Base-by-base conservation (phyloP, 2,797 vertebrate genomes). In the Cossypha dichroa region DNA sequence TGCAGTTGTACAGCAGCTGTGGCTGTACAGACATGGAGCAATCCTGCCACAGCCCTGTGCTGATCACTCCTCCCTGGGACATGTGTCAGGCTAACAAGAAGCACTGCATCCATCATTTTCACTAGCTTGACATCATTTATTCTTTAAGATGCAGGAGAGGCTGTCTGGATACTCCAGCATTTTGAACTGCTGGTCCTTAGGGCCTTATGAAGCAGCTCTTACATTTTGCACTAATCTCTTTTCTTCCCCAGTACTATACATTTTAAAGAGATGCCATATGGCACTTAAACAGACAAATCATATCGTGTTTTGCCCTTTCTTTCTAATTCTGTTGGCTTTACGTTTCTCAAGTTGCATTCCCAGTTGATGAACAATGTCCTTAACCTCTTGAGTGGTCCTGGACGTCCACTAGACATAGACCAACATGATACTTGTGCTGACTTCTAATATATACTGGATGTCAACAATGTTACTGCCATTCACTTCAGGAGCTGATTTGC, bases 231-330 rank as follows among this genome's bases (percentile, higher is more conserved):
- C 88, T 77, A 94, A 95, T 93, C 90, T 92, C 75, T 74, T 93
- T 88, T 73, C 73, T 78, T 49, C 41, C 51, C 45, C 62, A 59
- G 64, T 66, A 40, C 64, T 82, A 94, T 62, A 92, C 78, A 64
- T 95, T 95, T 94, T 94, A 94, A 95, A 88, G 76, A 89, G 94
- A 95, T 91, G 93, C 81, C 93, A 96, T 94, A 92, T 94, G 94
- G 94, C 89, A 94, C 94, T 97, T 95, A 93, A 72, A 64, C 49
- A 91, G 73, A 94, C 49, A 97, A 94, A 96, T 91, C 86, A 79
- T 34, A 92, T 7, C 45, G 64, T 67, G 81, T 43, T 87, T 86
- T 82, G 94, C 90, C 79, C 94, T 95, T 72, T 94, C 80, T 85
- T 96, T 97, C 90, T 76, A 85, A 94, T 76, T 94, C 90, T 4